Evolutionary conservation across 2,888 invertebrate species (phyloP).

Genomic region (Osedax fenrisi): DNA sequence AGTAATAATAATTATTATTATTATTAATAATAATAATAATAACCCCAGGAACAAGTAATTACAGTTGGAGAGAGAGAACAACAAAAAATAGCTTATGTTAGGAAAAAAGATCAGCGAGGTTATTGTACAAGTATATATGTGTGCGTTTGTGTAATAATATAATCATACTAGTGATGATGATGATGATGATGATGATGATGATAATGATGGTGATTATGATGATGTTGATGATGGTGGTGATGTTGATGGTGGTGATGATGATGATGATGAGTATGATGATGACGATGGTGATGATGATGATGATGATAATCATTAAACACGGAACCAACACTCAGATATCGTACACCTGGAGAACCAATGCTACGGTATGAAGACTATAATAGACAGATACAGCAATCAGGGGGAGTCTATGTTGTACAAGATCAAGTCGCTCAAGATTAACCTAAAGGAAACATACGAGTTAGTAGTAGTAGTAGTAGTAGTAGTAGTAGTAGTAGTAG

Average conservation of each 20-base stretch:
- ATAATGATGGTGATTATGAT: background rate
- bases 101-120: background rate
- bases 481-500: too few relatives aligned
- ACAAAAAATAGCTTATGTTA: background rate
- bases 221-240: background rate
- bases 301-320: background rate
- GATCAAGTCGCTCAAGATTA: background rate
- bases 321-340: background rate
- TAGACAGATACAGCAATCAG: background rate
- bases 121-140: too few relatives aligned
- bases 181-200: background rate
- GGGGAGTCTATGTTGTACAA: background rate
- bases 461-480: too few relatives aligned
- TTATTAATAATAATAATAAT: too few relatives aligned
- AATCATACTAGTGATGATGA: background rate
- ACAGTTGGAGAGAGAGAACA: background rate
- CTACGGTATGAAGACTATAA: background rate
- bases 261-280: background rate
- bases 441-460: background rate
- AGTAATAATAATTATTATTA: too few relatives aligned
- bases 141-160: too few relatives aligned
- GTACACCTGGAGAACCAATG: background rate
- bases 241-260: background rate
- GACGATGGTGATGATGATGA: background rate
- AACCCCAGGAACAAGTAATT: background rate